Evolutionary conservation across 2,888 invertebrate species (phyloP).

Genomic region (Allacma fusca): DNA sequence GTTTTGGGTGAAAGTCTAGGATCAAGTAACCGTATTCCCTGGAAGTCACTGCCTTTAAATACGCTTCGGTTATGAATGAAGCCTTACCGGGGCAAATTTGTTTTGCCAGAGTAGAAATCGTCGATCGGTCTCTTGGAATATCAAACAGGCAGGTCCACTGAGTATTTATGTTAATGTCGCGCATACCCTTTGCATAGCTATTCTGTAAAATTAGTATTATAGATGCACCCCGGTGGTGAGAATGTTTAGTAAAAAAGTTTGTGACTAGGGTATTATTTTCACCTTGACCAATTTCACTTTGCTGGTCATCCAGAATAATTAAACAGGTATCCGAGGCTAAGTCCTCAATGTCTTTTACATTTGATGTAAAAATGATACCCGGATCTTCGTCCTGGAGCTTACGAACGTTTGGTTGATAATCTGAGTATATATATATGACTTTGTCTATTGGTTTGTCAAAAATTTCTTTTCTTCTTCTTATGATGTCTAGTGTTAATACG

Average conservation of each 20-base stretch:
- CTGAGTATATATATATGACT: conserved; percentile 32
- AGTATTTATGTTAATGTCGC: conserved; percentile 17
- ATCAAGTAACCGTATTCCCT: conserved; percentile 10
- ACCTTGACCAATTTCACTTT: neutral
- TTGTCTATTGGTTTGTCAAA: conserved; percentile 13
- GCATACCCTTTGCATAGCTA: neutral
- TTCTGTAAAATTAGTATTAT: conserved; percentile 29
- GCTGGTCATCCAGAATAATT: conserved; percentile 27
- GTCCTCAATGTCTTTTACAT: conserved; percentile 18
- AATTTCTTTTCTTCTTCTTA: conserved; percentile 8
- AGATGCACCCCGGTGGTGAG: conserved; percentile 5
- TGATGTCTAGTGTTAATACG: neutral
- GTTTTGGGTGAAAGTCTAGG: neutral
- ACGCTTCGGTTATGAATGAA: conserved; percentile 2
- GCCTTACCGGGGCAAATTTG: conserved; percentile 24
- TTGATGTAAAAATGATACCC: neutral
- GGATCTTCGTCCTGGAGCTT: conserved; percentile 8
- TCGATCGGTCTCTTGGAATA: conserved; percentile 9
- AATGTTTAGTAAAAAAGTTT: conserved; percentile 14
- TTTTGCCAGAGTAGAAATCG: neutral
- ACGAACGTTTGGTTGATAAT: conserved; percentile 11
- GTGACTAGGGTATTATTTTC: conserved; percentile 7
- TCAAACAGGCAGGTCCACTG: conserved; percentile 19
- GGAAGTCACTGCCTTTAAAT: neutral
- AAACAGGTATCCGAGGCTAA: neutral